Conservation (phyloP, 2,113 vertebrate genomes). For the Xiphophorus hellerii region DNA sequence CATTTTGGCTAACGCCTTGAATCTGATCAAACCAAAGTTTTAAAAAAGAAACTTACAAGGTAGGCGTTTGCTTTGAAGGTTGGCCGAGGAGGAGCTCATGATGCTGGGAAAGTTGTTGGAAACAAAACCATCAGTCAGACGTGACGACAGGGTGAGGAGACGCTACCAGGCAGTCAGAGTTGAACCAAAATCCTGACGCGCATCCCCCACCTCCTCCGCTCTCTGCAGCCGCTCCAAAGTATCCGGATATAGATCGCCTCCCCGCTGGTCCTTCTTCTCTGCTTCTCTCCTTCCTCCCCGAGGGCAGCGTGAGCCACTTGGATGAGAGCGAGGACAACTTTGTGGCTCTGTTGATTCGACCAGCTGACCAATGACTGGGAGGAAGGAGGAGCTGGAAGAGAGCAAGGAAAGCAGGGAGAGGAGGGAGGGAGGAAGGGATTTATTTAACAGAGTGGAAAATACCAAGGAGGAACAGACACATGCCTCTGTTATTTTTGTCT, state of each 20-base stretch:
- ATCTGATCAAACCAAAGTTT: background rate
- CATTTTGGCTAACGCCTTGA: background rate
- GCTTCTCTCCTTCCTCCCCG: slow-evolving; percentile 9
- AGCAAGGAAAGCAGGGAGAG: slow-evolving; percentile 40
- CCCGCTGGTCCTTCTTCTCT: slow-evolving; percentile 2
- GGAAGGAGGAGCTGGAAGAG: slow-evolving; percentile 63
- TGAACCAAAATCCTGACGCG: slow-evolving; percentile 35
- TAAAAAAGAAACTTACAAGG: slow-evolving; percentile 70
- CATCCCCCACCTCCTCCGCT: slow-evolving; percentile 56
- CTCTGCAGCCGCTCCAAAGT: slow-evolving; percentile 15
- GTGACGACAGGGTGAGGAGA: slow-evolving; percentile 7
- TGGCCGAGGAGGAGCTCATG: slow-evolving; percentile 79
- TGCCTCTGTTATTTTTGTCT: slow-evolving; percentile 66
- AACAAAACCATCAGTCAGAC: slow-evolving; percentile 8
- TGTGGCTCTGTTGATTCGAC: slow-evolving; percentile 61
- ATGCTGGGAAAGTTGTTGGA: slow-evolving; percentile 36
- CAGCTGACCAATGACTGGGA: slow-evolving; percentile 64
- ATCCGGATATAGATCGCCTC: slow-evolving; percentile 21
- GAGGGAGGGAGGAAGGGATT: slow-evolving; percentile 54
- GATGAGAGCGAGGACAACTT: slow-evolving; percentile 61
- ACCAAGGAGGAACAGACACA: slow-evolving; percentile 60
- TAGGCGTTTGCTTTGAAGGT: slow-evolving; percentile 69
- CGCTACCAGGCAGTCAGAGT: slow-evolving; percentile 36
- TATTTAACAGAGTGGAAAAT: slow-evolving; percentile 68
- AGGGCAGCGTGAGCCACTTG: slow-evolving; percentile 44